Evolutionary conservation across 2,113 vertebrate species (phyloP), one percentile per base, ranked within the genome.

Genomic region (Entelurus aequoreus): DNA sequence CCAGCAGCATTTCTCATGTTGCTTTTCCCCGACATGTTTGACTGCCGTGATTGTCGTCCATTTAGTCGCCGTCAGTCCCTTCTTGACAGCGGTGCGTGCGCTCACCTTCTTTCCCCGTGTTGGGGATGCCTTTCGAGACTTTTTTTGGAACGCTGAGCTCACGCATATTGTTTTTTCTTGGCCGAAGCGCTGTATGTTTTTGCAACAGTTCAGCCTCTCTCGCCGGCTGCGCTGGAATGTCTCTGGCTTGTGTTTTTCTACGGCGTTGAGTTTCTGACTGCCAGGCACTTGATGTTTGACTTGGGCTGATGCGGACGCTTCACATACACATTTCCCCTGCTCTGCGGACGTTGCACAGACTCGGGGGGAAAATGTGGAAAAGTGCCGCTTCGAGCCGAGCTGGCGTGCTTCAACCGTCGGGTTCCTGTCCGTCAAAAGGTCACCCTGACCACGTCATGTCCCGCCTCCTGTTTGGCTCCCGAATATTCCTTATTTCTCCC

Each of bases 211-310:
- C 72, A 84, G 52, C 57, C 56, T 72, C 74, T 83, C 77, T 80
- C 77, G 19, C 69, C 69, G 79, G 75, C 74, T 72, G 74, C 77
- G 72, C 59, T 71, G 83, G 85, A 85, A 85, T 84, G 84, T 81
- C 76, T 60, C 60, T 16, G 55, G 60, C 62, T 19, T 15, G 38
- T 87, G 78, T 85, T 87, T 65, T 85, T 83, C 42, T 64, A 84
- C 59, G 65, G 84, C 69, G 58, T 85, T 78, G 61, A 78, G 78
- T 89, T 87, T 86, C 79, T 60, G 64, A 69, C 77, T 72, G 82
- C 61, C 74, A 69, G 56, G 19, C 52, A 61, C 78, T 52, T 63
- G 70, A 72, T 84, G 82, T 86, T 88, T 82, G 74, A 82, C 68
- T 87, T 87, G 82, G 83, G 82, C 68, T 80, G 60, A 84, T 77